Evolutionary conservation across 2,113 vertebrate genomes (phyloP), one percentile per base, ranked within the genome.

Genomic region (Leptosomus discolor): DNA sequence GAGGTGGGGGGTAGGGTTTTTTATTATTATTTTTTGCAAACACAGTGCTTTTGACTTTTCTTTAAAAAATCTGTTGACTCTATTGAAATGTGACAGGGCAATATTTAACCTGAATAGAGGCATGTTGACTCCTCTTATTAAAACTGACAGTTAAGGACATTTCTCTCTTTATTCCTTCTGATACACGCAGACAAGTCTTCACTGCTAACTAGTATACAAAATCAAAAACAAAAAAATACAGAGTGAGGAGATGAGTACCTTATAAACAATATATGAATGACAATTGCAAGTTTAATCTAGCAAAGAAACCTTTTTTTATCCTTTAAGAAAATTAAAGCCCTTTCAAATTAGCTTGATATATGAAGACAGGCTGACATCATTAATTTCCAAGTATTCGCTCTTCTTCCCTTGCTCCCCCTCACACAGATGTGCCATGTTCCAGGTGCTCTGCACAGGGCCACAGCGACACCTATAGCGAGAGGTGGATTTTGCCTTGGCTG

Each of bases 231-330:
- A 99, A 99, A 99, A 99, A 99, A 98, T 99, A 99, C 93, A 21
- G 98, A 98, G 98, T 92, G 79, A 98, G 98, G 98, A 98, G 98
- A 98, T 98, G 98, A 98, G 98, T 98, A 99, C 99, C 98, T 98
- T 98, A 99, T 99, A 98, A 99, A 99, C 99, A 99, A 99, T 99
- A 99, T 99, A 99, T 99, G 99, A 99, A 98, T 98, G 98, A 99
- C 99, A 99, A 99, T 99, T 98, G 98, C 99, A 99, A 98, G 99
- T 99, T 99, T 99, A 99, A 99, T 99, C 99, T 98, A 98, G 98
- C 98, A 98, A 98, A 98, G 98, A 99, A 98, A 99, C 98, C 98
- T 98, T 98, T 98, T 98, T 98, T 98, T 98, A 98, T 98, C 98
- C 98, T 98, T 98, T 98, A 98, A 98, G 98, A 98, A 98, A 99